Percentiles rank a stretch among this genome's conserved stretches.
These are phyloP conservation scores for Campylomormyrus numenius DNA, from an alignment of 2,113 vertebrate genomes.

Conservation along the genomic window DNA sequence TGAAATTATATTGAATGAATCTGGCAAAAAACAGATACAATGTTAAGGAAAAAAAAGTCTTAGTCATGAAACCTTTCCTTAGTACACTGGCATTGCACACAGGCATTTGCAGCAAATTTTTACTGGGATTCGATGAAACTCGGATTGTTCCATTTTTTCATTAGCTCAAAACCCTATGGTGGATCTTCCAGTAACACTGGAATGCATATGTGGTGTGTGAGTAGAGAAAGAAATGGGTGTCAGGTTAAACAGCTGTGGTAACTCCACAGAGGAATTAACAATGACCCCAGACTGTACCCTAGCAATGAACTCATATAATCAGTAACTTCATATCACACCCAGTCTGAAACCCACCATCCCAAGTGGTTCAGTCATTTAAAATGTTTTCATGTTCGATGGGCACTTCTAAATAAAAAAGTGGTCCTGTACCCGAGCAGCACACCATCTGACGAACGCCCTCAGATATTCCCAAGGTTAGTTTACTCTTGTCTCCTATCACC, in stretches of 20 bases:
- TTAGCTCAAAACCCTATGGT: neutral
- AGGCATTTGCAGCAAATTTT: neutral
- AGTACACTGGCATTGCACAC: neutral
- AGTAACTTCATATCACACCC: neutral
- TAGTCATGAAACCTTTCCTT: neutral
- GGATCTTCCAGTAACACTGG: slow-evolving; percentile 13
- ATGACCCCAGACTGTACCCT: neutral
- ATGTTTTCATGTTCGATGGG: neutral
- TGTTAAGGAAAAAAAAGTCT: neutral
- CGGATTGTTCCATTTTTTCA: neutral
- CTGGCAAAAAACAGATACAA: slow-evolving; percentile 56
- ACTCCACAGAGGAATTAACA: slow-evolving; percentile 22
- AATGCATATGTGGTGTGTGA: neutral
- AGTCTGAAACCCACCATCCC: neutral
- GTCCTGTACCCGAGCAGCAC: neutral
- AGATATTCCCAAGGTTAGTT: neutral
- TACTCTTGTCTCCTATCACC: neutral
- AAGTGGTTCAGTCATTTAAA: neutral
- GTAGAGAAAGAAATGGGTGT: slow-evolving; percentile 33
- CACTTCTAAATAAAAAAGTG: neutral
- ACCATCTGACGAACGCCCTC: neutral
- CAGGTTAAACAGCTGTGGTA: slow-evolving; percentile 13
- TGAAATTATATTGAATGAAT: slow-evolving; percentile 87
- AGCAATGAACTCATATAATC: neutral
- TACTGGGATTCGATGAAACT: neutral